A percentile compares a stretch with the other conserved stretches of the same genome.
Conservation (phyloP, 2,888 invertebrate species). For the Dasysyrphus tricinctus region DNA sequence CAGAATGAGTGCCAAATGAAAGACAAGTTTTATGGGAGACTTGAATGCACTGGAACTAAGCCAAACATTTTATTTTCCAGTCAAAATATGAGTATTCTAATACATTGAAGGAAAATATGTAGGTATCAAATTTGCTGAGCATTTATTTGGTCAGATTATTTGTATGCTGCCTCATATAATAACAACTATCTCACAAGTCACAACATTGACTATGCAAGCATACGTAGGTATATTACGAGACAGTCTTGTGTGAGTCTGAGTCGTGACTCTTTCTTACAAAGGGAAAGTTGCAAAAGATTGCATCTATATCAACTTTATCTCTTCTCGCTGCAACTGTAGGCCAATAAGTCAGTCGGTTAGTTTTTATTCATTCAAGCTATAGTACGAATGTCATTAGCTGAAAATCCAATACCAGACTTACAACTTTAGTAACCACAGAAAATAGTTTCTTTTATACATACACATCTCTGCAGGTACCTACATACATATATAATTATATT, state of each 20-base stretch:
- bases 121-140: no score
- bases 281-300: constrained; percentile 62
- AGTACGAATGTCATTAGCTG: constrained; percentile 7
- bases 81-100: no score
- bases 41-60: no score
- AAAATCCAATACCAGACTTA: constrained; percentile 24
- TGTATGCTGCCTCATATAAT: no score
- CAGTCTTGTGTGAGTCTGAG: not conserved
- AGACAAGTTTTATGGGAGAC: no score
- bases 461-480: not conserved
- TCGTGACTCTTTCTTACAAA: not conserved
- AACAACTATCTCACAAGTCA: no score
- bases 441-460: constrained; percentile 42
- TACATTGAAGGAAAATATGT: no score
- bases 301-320: constrained; percentile 30
- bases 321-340: constrained; percentile 43
- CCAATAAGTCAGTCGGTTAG: constrained; percentile 51
- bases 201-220: not conserved
- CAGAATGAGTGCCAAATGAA: no score
- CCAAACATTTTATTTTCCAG: no score
- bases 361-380: constrained; percentile 21
- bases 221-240: not conserved
- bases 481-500: not conserved
- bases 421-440: constrained; percentile 19
- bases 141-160: no score